Base-by-base conservation (phyloP, 2,797 vertebrate species). In the Cyclura pinguis region DNA sequence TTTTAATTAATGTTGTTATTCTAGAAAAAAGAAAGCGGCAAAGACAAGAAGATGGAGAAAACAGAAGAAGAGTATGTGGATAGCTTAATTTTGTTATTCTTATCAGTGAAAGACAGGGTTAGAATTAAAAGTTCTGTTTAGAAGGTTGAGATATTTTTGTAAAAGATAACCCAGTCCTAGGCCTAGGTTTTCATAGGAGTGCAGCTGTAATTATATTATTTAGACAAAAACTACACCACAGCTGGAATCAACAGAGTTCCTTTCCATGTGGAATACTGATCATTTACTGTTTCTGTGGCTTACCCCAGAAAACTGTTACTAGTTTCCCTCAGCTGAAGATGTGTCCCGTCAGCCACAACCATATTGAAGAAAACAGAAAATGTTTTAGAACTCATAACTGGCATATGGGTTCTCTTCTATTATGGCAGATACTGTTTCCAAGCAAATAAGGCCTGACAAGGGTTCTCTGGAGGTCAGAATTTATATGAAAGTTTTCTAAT, bases 21-120 rank as follows among this genome's bases (percentile, higher is more conserved):
- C n/a, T 92, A 99, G 99, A 99, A 96, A 99, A 98, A 96, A 98
- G 98, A 96, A 99, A 99, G 96, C 97, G 98, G 0, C 99, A 99
- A 93, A 97, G 99, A 91, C 98, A 98, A 38, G 99, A 99, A 95
- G 99, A 99, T 86, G 98, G 99, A 59, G 99, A 99, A 98, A 99
- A 97, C 95, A 97, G 99, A 94, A 98, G 99, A 89, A 98, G 98
- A 94, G 99, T 99, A 97, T 97, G 98, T 93, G 1, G 38, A 82
- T 59, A 91, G n/a, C 74, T 92, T 38, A 67, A 9, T 94, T 62
- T 80, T 14, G 47, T 62, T 55, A 16, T 27, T 32, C 52, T 16
- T 62, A 20, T 24, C 13, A n/a, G 22, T 42, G 78, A 32, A 85
- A 81, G 18, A n/a, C 5, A 29, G 16, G 16, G 4, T 2, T 38